Percentiles rank a stretch among this genome's conserved stretches.
phyloP scores from a whole-genome alignment of 2,113 vertebrate genomes.

The Coracopsis vasa region DNA sequence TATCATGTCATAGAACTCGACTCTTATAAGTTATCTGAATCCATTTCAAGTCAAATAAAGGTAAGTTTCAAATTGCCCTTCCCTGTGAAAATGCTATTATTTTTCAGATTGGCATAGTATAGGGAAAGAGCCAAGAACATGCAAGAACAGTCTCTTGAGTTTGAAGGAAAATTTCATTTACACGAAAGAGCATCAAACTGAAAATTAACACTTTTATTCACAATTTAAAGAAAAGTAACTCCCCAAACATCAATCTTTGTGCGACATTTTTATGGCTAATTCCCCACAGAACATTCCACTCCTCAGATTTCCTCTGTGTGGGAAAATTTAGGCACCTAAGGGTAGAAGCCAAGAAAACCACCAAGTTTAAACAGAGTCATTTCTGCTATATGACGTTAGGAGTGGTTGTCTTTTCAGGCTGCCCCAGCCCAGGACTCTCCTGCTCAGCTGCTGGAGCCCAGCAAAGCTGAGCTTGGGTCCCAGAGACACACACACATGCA shows the following conservation, averaged over 20 bases:
- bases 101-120: not conserved
- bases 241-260: not conserved
- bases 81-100: not conserved
- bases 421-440: not conserved
- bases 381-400: accelerated
- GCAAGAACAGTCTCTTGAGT: not conserved
- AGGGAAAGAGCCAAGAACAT: not conserved
- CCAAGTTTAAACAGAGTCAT: not conserved
- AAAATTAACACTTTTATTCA: not conserved
- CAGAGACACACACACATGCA: not conserved
- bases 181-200: not conserved
- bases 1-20: not conserved
- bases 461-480: not conserved
- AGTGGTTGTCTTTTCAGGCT: not conserved
- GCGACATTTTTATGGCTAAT: not conserved
- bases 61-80: not conserved
- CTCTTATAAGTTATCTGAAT: not conserved
- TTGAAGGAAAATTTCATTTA: not conserved
- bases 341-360: not conserved
- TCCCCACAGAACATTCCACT: accelerated
- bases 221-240: not conserved
- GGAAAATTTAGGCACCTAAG: not conserved
- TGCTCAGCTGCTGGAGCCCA: not conserved
- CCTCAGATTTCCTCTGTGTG: not conserved
- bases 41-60: not conserved